These are phyloP conservation scores for Himalopsyche kuldschensis DNA, from an alignment of 2,888 invertebrate genomes.

Conservation along the genomic window DNA sequence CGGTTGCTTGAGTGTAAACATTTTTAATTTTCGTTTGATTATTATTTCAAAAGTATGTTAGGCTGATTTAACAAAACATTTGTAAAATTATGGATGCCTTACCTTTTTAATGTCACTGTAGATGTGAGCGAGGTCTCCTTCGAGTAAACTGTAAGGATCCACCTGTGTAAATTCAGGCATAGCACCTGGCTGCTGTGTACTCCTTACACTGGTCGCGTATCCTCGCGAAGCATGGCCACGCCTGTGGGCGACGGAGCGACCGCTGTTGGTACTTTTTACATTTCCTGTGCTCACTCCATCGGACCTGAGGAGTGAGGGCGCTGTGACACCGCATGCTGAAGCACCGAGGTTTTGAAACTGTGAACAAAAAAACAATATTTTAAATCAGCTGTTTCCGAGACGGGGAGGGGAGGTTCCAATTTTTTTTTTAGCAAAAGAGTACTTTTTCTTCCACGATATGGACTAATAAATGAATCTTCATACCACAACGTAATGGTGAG, in stretches of 20 bases:
- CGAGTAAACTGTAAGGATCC: slow-evolving; percentile 84
- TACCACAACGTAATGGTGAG: too few species aligned
- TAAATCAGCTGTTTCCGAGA: too few species aligned
- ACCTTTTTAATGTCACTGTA: slow-evolving; percentile 86
- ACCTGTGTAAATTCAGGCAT: slow-evolving; percentile 76
- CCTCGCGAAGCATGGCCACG: background rate
- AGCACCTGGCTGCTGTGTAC: slow-evolving; percentile 79
- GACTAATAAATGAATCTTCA: too few species aligned
- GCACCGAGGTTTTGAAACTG: slow-evolving; percentile 10
- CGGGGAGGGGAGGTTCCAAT: too few species aligned
- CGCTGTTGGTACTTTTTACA: background rate
- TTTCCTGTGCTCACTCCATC: background rate
- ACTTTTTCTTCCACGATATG: too few species aligned
- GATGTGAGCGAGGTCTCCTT: slow-evolving; percentile 84
- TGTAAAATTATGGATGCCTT: slow-evolving; percentile 44
- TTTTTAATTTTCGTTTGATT: too few species aligned
- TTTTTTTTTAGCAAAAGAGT: too few species aligned
- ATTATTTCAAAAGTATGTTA: too few species aligned
- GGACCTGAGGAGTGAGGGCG: background rate
- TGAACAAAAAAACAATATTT: background rate
- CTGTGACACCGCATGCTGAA: slow-evolving; percentile 4
- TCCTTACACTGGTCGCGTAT: slow-evolving; percentile 43
- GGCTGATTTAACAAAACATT: too few species aligned
- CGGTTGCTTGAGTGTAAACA: too few species aligned
- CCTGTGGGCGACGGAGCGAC: background rate